Conservation (phyloP, 2,113 vertebrate species). For the Lasiurus cinereus region DNA sequence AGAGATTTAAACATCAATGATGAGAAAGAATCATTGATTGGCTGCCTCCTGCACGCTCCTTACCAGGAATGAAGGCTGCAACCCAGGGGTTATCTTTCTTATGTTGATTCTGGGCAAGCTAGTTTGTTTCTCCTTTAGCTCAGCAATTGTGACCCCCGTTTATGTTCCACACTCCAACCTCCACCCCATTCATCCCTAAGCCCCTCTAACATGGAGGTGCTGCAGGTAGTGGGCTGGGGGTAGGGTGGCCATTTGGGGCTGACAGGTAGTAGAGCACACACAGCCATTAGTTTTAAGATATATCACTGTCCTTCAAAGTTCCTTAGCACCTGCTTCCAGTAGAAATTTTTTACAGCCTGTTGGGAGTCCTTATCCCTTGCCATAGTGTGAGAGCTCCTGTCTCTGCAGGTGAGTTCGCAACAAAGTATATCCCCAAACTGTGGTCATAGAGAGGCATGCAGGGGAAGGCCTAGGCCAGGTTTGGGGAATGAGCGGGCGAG, state of each 20-base stretch:
- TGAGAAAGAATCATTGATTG: too few species aligned
- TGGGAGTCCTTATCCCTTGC: not conserved
- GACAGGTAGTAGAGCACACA: not conserved
- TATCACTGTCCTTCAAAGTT: not conserved
- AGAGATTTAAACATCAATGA: too few species aligned
- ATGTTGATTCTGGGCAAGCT: not conserved
- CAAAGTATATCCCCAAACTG: not conserved
- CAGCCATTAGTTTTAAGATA: not conserved
- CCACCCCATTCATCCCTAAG: not conserved
- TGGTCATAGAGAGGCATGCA: not conserved
- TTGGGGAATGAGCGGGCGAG: not conserved
- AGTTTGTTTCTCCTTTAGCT: not conserved
- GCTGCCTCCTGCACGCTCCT: too few species aligned
- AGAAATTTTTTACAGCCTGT: not conserved
- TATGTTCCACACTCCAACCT: not conserved
- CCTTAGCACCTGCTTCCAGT: not conserved
- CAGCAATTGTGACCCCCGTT: not conserved
- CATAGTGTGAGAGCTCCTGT: not conserved
- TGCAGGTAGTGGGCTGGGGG: not conserved
- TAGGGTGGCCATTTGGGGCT: fast-evolving
- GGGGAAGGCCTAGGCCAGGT: not conserved
- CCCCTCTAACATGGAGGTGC: not conserved
- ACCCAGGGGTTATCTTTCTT: not conserved
- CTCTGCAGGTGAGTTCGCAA: not conserved
- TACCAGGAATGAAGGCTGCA: too few species aligned